Conservation (phyloP, 2,113 vertebrate species). For the Paratilapia polleni region DNA sequence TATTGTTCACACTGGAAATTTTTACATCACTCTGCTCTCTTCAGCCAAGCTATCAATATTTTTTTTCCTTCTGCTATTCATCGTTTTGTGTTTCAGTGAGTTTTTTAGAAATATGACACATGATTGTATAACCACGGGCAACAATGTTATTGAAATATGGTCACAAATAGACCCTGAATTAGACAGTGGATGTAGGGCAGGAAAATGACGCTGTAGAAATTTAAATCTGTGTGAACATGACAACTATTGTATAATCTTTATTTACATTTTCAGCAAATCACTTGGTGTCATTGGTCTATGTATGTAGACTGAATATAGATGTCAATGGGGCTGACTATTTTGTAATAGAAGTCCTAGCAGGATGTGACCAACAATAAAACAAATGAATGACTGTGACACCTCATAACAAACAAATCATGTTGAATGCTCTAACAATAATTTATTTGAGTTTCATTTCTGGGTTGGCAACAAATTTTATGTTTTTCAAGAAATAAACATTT, state of each 20-base stretch:
- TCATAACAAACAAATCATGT: neutral
- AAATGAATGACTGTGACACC: neutral
- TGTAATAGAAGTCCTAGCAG: neutral
- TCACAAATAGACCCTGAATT: neutral
- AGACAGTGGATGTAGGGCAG: neutral
- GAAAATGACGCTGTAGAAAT: slow-evolving; percentile 1
- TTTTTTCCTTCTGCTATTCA: slow-evolving; percentile 14
- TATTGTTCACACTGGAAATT: slow-evolving; percentile 56
- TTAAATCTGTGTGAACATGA: slow-evolving; percentile 5
- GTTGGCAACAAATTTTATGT: too few relatives aligned
- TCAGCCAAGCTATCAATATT: slow-evolving; percentile 25
- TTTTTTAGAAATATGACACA: slow-evolving; percentile 7
- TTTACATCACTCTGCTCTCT: slow-evolving; percentile 44
- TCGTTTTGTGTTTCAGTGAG: slow-evolving; percentile 31
- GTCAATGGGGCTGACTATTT: neutral
- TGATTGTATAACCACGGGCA: slow-evolving; percentile 25
- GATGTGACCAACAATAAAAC: neutral
- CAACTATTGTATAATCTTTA: slow-evolving; percentile 6
- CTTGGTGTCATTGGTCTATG: neutral
- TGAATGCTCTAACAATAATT: neutral
- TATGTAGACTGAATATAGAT: neutral
- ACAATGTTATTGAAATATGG: slow-evolving; percentile 8
- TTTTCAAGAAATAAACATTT: too few relatives aligned
- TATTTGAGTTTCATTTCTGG: neutral
- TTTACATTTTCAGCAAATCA: neutral